A percentile compares a stretch with the other conserved stretches of the same genome.
Evolutionary conservation across 2,888 invertebrate genomes (phyloP).

Genomic region (Candidula unifasciata): DNA sequence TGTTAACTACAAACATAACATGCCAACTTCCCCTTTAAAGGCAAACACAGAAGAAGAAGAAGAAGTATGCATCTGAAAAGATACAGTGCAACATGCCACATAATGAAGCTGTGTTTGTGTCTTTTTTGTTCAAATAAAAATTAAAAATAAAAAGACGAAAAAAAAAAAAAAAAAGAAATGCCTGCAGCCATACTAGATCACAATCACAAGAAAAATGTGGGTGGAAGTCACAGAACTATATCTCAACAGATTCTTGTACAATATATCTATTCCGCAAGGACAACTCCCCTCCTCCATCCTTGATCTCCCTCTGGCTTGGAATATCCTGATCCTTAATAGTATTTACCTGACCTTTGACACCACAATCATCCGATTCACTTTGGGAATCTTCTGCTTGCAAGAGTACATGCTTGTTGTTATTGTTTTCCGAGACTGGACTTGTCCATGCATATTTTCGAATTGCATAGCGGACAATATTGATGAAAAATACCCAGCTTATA

Average conservation of each 20-base stretch:
- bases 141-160: too few relatives aligned
- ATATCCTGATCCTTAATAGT: slow-evolving; percentile 39
- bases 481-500: slow-evolving; percentile 75
- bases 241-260: slow-evolving; percentile 5
- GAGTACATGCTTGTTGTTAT: not conserved
- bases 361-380: not conserved
- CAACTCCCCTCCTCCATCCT: slow-evolving; percentile 35
- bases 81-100: too few relatives aligned
- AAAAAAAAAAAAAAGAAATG: too few relatives aligned
- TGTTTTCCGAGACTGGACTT: slow-evolving; percentile 17
- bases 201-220: not conserved
- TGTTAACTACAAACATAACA: too few relatives aligned
- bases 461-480: slow-evolving; percentile 72
- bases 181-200: too few relatives aligned
- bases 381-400: not conserved
- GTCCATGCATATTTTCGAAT: slow-evolving; percentile 66
- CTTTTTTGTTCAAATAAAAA: too few relatives aligned
- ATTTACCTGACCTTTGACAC: not conserved
- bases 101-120: too few relatives aligned
- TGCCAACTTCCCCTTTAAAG: too few relatives aligned
- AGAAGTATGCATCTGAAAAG: too few relatives aligned
- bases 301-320: slow-evolving; percentile 48
- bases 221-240: not conserved
- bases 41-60: too few relatives aligned
- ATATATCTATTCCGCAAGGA: slow-evolving; percentile 38